Conservation (phyloP, 2,888 invertebrate species). For the Phorcus lineatus region DNA sequence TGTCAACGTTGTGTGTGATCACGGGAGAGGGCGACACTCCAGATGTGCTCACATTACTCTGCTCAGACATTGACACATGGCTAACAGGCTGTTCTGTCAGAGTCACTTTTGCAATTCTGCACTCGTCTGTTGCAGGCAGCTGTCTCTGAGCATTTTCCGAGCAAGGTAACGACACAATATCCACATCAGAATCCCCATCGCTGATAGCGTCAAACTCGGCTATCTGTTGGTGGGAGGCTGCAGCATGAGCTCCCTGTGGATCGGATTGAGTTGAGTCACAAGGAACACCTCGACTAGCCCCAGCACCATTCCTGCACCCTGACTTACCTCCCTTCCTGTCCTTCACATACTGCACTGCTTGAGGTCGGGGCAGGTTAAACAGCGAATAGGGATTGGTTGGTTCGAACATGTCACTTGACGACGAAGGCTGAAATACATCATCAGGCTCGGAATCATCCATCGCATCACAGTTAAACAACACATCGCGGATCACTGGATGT, state of each 20-base stretch:
- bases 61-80: neutral
- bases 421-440: conserved; percentile 38
- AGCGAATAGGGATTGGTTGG: conserved; percentile 59
- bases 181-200: conserved; percentile 10
- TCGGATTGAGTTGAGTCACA: neutral
- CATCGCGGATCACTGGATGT: conserved; percentile 33
- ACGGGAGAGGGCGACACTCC: conserved; percentile 6
- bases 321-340: conserved; percentile 23
- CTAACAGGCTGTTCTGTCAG: neutral
- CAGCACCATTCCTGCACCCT: conserved; percentile 2
- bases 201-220: conserved; percentile 5
- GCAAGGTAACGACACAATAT: neutral
- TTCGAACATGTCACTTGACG: conserved; percentile 43
- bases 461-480: conserved; percentile 12
- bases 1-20: neutral
- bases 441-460: conserved; percentile 30
- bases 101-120: conserved; percentile 9
- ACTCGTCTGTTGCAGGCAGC: conserved; percentile 11
- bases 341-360: neutral
- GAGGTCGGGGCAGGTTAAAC: conserved; percentile 57
- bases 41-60: neutral
- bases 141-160: conserved; percentile 17
- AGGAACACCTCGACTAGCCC: neutral
- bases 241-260: neutral
- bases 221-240: neutral